Percentiles rank a stretch among this genome's conserved stretches.
phyloP scores from a whole-genome alignment of 2,888 invertebrate species.

The Stenoptilia bipunctidactyla region DNA sequence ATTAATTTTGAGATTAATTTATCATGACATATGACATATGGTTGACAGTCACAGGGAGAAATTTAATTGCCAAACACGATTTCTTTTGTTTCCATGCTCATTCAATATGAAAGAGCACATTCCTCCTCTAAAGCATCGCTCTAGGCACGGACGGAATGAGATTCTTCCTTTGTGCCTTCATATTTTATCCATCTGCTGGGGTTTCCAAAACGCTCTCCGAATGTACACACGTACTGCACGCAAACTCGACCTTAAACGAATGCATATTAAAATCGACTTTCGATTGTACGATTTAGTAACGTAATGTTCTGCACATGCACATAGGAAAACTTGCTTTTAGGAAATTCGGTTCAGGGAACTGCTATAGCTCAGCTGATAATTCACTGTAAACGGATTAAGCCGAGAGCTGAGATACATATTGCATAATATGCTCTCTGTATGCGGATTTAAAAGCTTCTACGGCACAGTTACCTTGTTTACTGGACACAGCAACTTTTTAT shows the following conservation, averaged over 20 bases:
- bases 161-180: constrained; percentile 53
- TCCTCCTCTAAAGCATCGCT: constrained; percentile 30
- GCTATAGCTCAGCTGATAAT: constrained; percentile 38
- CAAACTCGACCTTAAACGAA: background rate
- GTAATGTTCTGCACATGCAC: constrained; percentile 37
- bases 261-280: constrained; percentile 6
- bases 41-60: too few species aligned
- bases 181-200: constrained; percentile 47
- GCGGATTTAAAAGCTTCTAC: constrained; percentile 24
- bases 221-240: too few species aligned
- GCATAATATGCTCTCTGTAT: constrained; percentile 24
- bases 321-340: constrained; percentile 45
- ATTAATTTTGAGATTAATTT: too few species aligned
- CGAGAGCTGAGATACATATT: constrained; percentile 27
- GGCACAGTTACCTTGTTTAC: background rate
- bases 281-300: constrained; percentile 15
- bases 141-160: constrained; percentile 41
- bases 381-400: constrained; percentile 38
- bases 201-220: constrained; percentile 8
- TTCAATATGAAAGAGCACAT: constrained; percentile 26
- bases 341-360: constrained; percentile 33
- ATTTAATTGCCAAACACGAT: constrained; percentile 7
- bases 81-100: constrained; percentile 20
- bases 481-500: background rate
- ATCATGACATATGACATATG: too few species aligned